Conservation (phyloP, 1,140 invertebrate species). For the Drosophila simulans region DNA sequence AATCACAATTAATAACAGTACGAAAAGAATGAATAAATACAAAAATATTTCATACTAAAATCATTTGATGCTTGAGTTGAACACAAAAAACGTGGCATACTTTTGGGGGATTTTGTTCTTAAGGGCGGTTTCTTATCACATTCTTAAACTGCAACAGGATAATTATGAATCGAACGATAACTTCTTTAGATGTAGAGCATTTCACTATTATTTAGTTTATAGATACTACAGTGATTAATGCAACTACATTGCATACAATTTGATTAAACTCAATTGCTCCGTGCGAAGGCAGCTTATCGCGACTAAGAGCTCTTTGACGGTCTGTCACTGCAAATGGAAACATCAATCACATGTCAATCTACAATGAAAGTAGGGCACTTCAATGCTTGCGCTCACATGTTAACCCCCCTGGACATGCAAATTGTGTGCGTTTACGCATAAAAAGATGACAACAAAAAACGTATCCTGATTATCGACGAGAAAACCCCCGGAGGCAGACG, state of each 20-base stretch:
- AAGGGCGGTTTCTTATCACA: neutral
- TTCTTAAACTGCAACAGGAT: neutral
- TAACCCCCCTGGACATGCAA: conserved; percentile 71
- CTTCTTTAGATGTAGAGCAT: neutral
- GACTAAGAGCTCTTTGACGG: conserved; percentile 23
- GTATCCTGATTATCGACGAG: conserved; percentile 32
- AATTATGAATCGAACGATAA: neutral
- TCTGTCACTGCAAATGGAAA: conserved; percentile 74
- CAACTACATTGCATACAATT: neutral
- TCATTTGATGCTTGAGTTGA: neutral
- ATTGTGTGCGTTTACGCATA: conserved; percentile 71
- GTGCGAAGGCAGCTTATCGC: neutral
- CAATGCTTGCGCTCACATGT: conserved; percentile 55
- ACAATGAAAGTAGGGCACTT: conserved; percentile 73
- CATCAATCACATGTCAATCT: conserved; percentile 83
- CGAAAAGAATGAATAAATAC: conserved; percentile 71
- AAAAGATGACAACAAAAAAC: conserved; percentile 49
- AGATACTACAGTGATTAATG: neutral
- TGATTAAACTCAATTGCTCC: neutral
- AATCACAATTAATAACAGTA: conserved; percentile 72
- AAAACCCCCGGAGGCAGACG: conserved; percentile 11
- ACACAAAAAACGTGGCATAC: conserved; percentile 28
- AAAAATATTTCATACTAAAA: conserved; percentile 76
- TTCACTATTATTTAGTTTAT: neutral
- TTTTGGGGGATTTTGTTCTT: conserved; percentile 34